A percentile compares a stretch with the other conserved stretches of the same genome.
Conservation (phyloP, 2,113 vertebrate genomes). For the Raja brachyura region DNA sequence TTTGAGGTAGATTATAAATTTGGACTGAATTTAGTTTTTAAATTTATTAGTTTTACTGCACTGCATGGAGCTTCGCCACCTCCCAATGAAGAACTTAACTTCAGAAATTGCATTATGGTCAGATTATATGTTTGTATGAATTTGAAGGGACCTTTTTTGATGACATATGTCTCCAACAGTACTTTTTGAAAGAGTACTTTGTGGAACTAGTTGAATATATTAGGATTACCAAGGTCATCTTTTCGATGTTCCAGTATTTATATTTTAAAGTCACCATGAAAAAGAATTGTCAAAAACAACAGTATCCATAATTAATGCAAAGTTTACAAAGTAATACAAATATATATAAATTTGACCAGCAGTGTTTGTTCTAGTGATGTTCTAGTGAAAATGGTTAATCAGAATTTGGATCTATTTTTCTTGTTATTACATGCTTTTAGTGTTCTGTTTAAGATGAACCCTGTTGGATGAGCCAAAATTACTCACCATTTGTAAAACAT, state of each 20-base stretch:
- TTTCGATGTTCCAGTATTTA: not conserved
- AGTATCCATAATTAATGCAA: not conserved
- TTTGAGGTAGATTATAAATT: not conserved
- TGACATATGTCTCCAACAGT: not conserved
- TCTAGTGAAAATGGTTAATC: not conserved
- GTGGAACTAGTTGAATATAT: slow-evolving; percentile 4
- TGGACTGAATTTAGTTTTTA: not conserved
- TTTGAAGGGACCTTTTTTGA: not conserved
- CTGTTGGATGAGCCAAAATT: not conserved
- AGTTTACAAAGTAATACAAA: not conserved
- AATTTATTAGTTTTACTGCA: slow-evolving; percentile 12
- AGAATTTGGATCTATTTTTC: not conserved
- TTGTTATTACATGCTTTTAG: not conserved
- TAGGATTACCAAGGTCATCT: slow-evolving; percentile 25
- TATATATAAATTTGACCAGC: not conserved
- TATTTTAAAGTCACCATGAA: not conserved
- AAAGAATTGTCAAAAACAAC: not conserved
- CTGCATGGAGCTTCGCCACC: not conserved
- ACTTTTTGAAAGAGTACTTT: not conserved
- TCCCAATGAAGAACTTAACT: not conserved
- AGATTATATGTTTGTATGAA: not conserved
- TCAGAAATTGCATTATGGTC: not conserved
- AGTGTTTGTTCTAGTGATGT: not conserved
- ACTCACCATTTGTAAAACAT: not conserved
- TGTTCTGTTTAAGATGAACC: not conserved